phyloP scores from a whole-genome alignment of 2,113 vertebrate genomes.

The Paedocypris sp. region DNA sequence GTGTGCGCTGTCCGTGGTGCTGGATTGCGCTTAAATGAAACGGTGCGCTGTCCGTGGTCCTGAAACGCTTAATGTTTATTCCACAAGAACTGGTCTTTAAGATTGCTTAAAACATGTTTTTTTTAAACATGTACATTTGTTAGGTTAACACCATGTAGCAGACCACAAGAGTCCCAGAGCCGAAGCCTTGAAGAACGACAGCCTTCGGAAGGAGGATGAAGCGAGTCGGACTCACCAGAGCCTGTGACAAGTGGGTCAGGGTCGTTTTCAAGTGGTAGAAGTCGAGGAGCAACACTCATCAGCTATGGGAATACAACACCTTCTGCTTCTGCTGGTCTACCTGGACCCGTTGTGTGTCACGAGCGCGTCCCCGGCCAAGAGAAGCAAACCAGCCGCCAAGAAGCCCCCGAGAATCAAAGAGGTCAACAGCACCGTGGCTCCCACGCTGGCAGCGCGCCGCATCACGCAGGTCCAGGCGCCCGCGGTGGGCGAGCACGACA shows the following conservation, averaged over 20 bases:
- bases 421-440: constrained; percentile 50
- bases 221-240: constrained; percentile 27
- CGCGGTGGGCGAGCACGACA: constrained; percentile 64
- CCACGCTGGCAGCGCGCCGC: constrained; percentile 35
- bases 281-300: constrained; percentile 26
- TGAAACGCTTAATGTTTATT: constrained; percentile 32
- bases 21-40: too few relatives aligned
- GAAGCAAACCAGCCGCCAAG: constrained; percentile 43
- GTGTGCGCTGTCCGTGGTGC: constrained; percentile 44
- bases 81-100: background rate
- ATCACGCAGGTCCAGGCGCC: constrained; percentile 62
- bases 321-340: constrained; percentile 63
- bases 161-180: background rate
- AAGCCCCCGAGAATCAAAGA: constrained; percentile 53
- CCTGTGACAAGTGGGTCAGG: constrained; percentile 40
- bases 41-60: constrained; percentile 49
- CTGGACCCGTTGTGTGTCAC: constrained; percentile 60
- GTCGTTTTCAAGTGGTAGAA: constrained; percentile 21
- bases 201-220: background rate
- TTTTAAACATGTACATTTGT: background rate
- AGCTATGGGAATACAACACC: constrained; percentile 65
- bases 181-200: constrained; percentile 2
- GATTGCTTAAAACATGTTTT: background rate
- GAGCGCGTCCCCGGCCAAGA: constrained; percentile 50
- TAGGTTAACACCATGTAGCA: background rate